A percentile compares a stretch with the other conserved stretches of the same genome.
phyloP scores from a whole-genome alignment of 2,888 invertebrate species.

The Ennomos fuscantarius region DNA sequence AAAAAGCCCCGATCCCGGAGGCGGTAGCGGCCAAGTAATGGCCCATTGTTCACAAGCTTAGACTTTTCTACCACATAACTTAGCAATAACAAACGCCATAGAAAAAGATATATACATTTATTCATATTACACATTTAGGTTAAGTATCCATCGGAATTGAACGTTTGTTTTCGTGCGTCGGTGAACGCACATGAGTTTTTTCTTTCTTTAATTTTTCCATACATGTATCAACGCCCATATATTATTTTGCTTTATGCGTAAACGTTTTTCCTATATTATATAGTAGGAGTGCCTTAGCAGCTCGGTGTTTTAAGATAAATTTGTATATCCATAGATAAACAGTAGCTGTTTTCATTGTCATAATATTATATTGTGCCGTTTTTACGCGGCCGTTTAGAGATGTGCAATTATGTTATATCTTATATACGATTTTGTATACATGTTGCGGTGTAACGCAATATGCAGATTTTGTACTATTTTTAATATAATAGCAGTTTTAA shows the following conservation, averaged over 20 bases:
- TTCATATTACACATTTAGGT: slow-evolving; percentile 75
- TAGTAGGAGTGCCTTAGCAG: slow-evolving; percentile 83
- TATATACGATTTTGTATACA: slow-evolving; percentile 42
- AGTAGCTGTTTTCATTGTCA: slow-evolving; percentile 44
- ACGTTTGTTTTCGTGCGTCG: slow-evolving; percentile 66
- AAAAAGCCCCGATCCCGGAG: slow-evolving; percentile 51
- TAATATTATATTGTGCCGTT: slow-evolving; percentile 45
- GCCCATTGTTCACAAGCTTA: slow-evolving; percentile 51
- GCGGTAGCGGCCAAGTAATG: slow-evolving; percentile 68
- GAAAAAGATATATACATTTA: slow-evolving; percentile 76
- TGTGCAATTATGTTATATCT: slow-evolving; percentile 44
- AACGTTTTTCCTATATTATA: slow-evolving; percentile 71
- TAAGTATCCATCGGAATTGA: slow-evolving; percentile 81
- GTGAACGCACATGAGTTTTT: slow-evolving; percentile 68
- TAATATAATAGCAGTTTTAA: slow-evolving; percentile 55
- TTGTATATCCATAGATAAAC: slow-evolving; percentile 56
- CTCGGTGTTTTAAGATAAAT: slow-evolving; percentile 75
- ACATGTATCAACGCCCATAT: slow-evolving; percentile 48
- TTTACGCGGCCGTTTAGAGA: slow-evolving; percentile 42
- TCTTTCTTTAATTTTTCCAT: slow-evolving; percentile 48
- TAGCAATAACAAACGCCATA: slow-evolving; percentile 68
- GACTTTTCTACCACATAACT: slow-evolving; percentile 66
- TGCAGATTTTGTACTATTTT: slow-evolving; percentile 57
- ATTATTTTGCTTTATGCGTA: slow-evolving; percentile 65
- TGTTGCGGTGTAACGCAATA: slow-evolving; percentile 41